Percentiles rank a stretch among this genome's conserved stretches.
phyloP scores from a whole-genome alignment of 1,140 invertebrate species.

The Macrobrachium rosenbergii region DNA sequence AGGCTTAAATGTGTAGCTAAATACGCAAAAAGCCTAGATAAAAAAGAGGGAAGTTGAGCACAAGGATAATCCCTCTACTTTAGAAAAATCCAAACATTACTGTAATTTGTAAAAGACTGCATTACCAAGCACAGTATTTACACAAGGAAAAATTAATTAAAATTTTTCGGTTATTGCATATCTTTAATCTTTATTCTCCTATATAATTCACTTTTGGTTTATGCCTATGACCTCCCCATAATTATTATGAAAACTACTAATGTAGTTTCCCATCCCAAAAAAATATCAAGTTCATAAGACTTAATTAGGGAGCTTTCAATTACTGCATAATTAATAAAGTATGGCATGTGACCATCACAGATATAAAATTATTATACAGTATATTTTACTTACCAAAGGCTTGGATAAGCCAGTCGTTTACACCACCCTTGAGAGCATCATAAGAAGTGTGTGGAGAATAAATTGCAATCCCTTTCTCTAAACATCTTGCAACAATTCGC shows the following conservation, averaged over 20 bases:
- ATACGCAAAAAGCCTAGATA: no score
- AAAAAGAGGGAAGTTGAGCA: no score
- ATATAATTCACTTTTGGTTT: not conserved
- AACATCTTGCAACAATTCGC: conserved; percentile 82
- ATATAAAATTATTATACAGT: not conserved
- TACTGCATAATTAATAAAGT: not conserved
- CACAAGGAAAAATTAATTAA: no score
- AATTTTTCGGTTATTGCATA: no score
- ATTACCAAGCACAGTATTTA: no score
- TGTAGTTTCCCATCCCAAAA: not conserved
- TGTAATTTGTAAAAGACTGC: no score
- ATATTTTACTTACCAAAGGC: conserved; percentile 77
- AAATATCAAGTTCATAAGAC: not conserved
- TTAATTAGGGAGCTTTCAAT: not conserved
- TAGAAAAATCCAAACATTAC: no score
- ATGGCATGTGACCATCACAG: not conserved
- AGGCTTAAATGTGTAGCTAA: no score
- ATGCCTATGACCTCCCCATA: no score
- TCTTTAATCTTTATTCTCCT: not conserved
- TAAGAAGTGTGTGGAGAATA: conserved; percentile 95
- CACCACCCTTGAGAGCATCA: conserved; percentile 85
- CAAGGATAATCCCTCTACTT: no score
- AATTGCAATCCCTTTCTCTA: conserved; percentile 88
- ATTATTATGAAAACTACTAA: no score
- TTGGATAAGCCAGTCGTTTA: conserved; percentile 92